Percentiles rank a stretch among this genome's conserved stretches.
These are phyloP conservation scores for Sardinella longiceps DNA, from an alignment of 2,797 vertebrate genomes.

Conservation along the genomic window DNA sequence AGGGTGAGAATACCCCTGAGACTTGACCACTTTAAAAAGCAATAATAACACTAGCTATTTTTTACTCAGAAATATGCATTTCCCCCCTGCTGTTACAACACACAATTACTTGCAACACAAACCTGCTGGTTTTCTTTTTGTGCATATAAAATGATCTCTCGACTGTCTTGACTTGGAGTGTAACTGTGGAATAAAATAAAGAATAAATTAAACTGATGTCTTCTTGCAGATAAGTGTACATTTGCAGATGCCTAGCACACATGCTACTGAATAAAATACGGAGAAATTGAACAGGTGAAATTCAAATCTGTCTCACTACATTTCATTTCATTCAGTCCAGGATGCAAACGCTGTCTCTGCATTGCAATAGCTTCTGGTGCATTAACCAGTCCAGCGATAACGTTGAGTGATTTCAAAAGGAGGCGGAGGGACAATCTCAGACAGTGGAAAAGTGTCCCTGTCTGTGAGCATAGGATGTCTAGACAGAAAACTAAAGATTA, in stretches of 20 bases:
- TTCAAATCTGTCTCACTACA: not conserved
- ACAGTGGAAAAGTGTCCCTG: not conserved
- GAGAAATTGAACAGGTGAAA: not conserved
- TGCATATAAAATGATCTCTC: not conserved
- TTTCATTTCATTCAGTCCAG: not conserved
- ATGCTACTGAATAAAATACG: not conserved
- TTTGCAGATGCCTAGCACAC: not conserved
- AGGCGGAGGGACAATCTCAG: not conserved
- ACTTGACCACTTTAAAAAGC: not conserved
- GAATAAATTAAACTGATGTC: not conserved
- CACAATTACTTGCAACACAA: too few relatives aligned
- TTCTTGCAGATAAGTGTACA: not conserved
- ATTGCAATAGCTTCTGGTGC: not conserved
- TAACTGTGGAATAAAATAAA: not conserved
- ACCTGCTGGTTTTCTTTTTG: not conserved
- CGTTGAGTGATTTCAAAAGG: not conserved
- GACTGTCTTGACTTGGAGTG: not conserved
- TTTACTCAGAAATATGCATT: not conserved
- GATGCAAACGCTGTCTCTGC: not conserved
- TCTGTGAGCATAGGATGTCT: slow-evolving; percentile 47
- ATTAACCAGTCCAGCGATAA: not conserved
- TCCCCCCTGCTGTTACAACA: not conserved
- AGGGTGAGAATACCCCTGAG: not conserved
- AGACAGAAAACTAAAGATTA: slow-evolving; percentile 53
- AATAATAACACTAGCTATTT: not conserved